Evolutionary conservation across 2,797 vertebrate species (phyloP).

Genomic region (Dendrocincla tyrannina): DNA sequence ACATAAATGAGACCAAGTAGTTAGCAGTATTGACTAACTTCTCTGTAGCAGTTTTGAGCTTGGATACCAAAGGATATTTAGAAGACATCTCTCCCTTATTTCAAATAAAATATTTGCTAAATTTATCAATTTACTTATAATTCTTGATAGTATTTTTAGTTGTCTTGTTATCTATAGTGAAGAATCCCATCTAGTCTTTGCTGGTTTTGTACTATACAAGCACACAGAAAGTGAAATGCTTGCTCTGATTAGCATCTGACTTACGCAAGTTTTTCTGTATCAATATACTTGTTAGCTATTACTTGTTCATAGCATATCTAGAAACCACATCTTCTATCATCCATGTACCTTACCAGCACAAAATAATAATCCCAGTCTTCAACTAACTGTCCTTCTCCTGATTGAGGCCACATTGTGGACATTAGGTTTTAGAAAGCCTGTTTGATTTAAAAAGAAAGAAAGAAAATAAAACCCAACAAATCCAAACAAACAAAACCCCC

Average conservation of each 20-base stretch:
- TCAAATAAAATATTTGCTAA: neutral
- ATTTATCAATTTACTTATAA: neutral
- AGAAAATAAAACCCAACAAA: neutral
- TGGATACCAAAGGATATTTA: constrained; percentile 23
- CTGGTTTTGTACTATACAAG: neutral
- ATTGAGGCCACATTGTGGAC: neutral
- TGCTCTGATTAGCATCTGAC: neutral
- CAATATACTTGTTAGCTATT: neutral
- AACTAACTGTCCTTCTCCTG: neutral
- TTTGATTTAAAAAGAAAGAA: neutral
- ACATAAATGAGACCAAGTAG: constrained; percentile 1
- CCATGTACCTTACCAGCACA: neutral
- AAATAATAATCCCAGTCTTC: neutral
- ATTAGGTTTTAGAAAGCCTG: neutral
- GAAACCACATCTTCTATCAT: neutral
- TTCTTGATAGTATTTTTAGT: neutral
- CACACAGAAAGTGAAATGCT: neutral
- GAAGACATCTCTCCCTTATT: neutral
- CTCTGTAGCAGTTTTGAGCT: neutral
- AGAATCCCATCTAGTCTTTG: neutral
- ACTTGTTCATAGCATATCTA: neutral
- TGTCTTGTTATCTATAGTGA: neutral
- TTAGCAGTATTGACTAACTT: neutral
- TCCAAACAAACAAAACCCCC: neutral
- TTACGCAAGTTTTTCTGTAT: neutral